phyloP scores from a whole-genome alignment of 2,888 invertebrate genomes.

The Hymenopus coronatus region DNA sequence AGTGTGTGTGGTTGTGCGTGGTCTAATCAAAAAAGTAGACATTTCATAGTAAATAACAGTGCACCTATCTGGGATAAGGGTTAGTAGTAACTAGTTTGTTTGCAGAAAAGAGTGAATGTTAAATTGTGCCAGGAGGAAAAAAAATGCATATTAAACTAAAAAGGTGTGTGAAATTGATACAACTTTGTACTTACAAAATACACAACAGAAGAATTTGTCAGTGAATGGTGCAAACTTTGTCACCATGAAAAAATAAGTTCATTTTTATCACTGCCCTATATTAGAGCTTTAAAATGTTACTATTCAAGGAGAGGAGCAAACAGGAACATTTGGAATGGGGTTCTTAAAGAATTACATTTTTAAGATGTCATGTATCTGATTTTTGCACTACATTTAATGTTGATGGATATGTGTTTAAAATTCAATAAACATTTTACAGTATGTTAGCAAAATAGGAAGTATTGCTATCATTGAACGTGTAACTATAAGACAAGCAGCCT shows the following conservation, averaged over 20 bases:
- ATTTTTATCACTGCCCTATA: slow-evolving; percentile 22
- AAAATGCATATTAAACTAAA: background rate
- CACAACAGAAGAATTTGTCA: background rate
- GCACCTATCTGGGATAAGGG: background rate
- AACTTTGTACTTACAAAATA: background rate
- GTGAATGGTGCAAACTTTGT: slow-evolving; percentile 7
- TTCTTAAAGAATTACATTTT: background rate
- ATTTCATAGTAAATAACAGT: background rate
- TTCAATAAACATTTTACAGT: slow-evolving; percentile 2
- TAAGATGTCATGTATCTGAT: background rate
- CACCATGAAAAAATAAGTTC: slow-evolving; percentile 12
- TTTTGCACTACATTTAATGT: slow-evolving; percentile 15
- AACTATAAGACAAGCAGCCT: background rate
- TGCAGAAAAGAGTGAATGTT: background rate
- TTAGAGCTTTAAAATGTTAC: slow-evolving; percentile 16
- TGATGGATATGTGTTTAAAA: slow-evolving; percentile 14
- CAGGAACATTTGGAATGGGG: background rate
- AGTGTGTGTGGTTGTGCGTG: background rate
- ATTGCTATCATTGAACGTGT: background rate
- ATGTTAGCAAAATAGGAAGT: background rate
- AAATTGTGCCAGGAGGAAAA: background rate
- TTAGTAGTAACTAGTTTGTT: background rate
- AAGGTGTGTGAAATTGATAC: background rate
- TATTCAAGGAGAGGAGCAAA: background rate
- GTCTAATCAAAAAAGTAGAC: slow-evolving; percentile 1